Evolutionary conservation across 1,140 invertebrate genomes (phyloP), one percentile per base, ranked within the genome.

Genomic region (Nebria ingens): DNA sequence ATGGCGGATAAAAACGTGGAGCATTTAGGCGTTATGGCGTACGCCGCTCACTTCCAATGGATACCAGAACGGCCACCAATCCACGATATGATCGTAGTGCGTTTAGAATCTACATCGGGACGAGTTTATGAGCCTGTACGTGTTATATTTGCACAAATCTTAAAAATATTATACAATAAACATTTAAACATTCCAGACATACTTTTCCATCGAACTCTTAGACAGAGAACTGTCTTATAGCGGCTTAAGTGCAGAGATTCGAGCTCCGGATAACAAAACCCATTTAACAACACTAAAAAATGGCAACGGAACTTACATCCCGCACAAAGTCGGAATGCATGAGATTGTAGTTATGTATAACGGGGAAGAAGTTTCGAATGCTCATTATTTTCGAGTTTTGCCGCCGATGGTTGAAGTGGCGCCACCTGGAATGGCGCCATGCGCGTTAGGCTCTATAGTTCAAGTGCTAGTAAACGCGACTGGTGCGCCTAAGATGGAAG

Each of bases 11-110:
- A 85, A 51, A 87, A 96, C 67, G 91, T 94, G 1, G 93, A 97
- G 68, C 93, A 97, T 78, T 78, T 97, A 60, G 93, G 91, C 3
- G 89, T 96, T 57, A 97, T 97, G 94, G 89, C 93, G 2, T 97
- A 96, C 72, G 88, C 87, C 2, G 88, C 91, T 0, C 81, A 88
- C 68, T 92, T 91, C 72, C 87, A 91, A 61, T 90, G 91, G 82
- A 79, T 93, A 15, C 85, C 87, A 45, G 87, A 91, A 58, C 75
- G 89, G 50, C 83, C 86, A 12, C 85, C 87, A 38, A 78, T 91
- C 0, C 84, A 86, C 51, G 86, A 92, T 62, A 78, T 89, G 68
- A 77, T 91, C 53, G 76, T 81, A 56, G 82, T 90, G 1, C 78
- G 82, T 55, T 76, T 87, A 57, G 86, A 90, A 58, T 84, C 83